Evolutionary conservation across 2,888 invertebrate genomes (phyloP).

Genomic region (Eugnorisma glareosa): DNA sequence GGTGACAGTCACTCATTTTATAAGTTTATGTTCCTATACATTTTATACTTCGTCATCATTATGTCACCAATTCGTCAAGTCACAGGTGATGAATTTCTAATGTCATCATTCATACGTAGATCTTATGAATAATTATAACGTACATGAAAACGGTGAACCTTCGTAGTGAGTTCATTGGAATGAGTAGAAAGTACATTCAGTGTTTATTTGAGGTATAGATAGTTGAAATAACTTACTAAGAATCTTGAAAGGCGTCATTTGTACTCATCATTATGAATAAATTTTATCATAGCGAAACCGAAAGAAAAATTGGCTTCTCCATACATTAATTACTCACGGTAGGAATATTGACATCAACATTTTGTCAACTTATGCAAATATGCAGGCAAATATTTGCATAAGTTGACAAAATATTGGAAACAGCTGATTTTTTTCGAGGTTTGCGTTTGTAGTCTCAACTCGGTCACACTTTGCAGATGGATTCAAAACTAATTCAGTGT

Average conservation of each 20-base stretch:
- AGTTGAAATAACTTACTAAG: background rate
- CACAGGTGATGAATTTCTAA: background rate
- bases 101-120: slow-evolving; percentile 10
- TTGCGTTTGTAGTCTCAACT: background rate
- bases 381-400: background rate
- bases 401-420: background rate
- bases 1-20: background rate
- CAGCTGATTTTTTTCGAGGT: background rate
- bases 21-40: slow-evolving; percentile 14
- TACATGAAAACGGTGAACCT: background rate
- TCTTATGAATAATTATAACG: slow-evolving; percentile 4
- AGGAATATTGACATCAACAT: background rate
- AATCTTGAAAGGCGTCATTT: background rate
- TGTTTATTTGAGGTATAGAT: background rate
- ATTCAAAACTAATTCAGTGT: too few species aligned
- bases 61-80: slow-evolving; percentile 3
- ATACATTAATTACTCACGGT: background rate
- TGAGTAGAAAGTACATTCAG: background rate
- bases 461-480: too few species aligned
- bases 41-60: background rate
- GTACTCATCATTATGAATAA: background rate
- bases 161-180: background rate
- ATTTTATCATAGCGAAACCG: background rate
- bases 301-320: background rate
- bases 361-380: too few species aligned